Evolutionary conservation across 2,888 invertebrate species (phyloP), one percentile per base, ranked within the genome.

Genomic region (Phania funesta): DNA sequence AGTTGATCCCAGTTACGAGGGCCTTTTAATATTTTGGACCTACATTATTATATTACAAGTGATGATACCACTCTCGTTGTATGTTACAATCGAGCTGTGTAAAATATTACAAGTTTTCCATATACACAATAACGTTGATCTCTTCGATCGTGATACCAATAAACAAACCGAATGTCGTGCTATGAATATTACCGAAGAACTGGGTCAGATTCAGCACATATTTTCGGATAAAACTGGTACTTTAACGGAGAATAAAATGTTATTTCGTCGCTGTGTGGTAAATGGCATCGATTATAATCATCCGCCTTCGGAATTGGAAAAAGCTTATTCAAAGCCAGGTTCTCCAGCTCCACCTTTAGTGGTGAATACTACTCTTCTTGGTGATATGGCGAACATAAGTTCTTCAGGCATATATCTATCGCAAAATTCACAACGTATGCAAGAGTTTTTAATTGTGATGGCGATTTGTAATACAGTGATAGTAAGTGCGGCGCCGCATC

Each of bases 161-260:
- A 96, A 95, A 86, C 92, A 94, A 85, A 94, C 96, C 71, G 95
- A 98, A 91, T 99, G 98, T 90, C 94, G 98, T 46, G 98, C 98
- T 48, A 93, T 98, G 88, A 99, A 99, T 90, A 98, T 99, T 84
- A 98, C 98, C 0, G 99, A 99, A 91, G 99, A 99, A 91, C 93
- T 99, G 86, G 99, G 99, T 1, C 99, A 99, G 92, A 93, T 96
- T 60, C 95, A 97, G 88, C 98, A 99, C 88, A 93, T 99, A 84
- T 99, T 99, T 92, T 97, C 97, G 9, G 99, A 99, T 90, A 99
- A 99, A 92, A 99, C 99, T 0, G 99, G 99, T 6, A 99, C 99
- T 1, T 92, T 99, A 74, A 99, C 99, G 0, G 98, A 99, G 91
- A 99, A 99, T 91, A 95, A 97, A 91, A 99, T 99, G 99, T 94